Evolutionary conservation across 92 coral and sea anemone species (phyloP).

Genomic region (Muricea muricata): DNA sequence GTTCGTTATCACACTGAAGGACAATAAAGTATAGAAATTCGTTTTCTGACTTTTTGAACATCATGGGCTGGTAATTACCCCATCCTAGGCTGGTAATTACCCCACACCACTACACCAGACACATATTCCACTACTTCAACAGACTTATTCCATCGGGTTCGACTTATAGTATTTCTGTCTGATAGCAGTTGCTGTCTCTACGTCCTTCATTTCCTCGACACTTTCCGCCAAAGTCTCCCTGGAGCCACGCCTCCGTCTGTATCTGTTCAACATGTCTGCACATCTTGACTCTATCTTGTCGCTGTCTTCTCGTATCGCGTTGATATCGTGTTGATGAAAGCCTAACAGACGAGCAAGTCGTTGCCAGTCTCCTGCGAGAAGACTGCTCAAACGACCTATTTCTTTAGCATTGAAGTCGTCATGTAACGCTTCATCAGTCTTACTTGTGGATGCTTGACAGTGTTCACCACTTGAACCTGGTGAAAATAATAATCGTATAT

Average conservation of each 20-base stretch:
- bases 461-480: background rate
- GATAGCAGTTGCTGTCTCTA: constrained; percentile 26
- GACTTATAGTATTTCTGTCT: constrained; percentile 39
- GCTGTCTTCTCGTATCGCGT: constrained; percentile 30
- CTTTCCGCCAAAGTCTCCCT: constrained; percentile 42
- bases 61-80: too few species aligned
- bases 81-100: too few species aligned
- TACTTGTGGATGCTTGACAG: background rate
- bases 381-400: constrained; percentile 45
- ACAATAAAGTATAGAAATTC: too few species aligned
- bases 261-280: constrained; percentile 28
- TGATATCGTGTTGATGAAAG: constrained; percentile 42
- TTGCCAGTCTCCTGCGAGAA: constrained; percentile 38
- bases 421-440: background rate
- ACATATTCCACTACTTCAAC: too few species aligned
- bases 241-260: constrained; percentile 10
- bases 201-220: constrained; percentile 35
- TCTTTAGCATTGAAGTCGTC: constrained; percentile 46
- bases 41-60: too few species aligned
- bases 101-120: too few species aligned
- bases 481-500: background rate
- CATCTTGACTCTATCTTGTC: constrained; percentile 42
- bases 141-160: constrained; percentile 7
- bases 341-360: constrained; percentile 35
- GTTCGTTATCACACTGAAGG: too few species aligned